Conservation (phyloP, 2,113 vertebrate genomes). For the Microcebus ravelobensis region DNA sequence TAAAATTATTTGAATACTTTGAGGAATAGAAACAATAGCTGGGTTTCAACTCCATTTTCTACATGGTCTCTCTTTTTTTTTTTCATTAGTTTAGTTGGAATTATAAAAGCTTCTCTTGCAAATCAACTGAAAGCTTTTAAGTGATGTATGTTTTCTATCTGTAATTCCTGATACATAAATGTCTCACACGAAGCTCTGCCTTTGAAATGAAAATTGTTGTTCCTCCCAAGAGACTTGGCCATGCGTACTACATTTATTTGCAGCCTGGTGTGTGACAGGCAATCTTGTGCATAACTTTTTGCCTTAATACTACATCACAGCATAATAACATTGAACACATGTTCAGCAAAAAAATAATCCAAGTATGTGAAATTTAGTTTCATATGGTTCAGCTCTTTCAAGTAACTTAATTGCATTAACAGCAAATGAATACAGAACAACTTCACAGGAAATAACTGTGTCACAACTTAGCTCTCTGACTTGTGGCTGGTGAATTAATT, state of each 20-base stretch:
- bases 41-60: neutral
- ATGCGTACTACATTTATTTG: neutral
- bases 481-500: neutral
- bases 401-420: neutral
- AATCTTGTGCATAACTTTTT: neutral
- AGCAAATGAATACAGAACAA: neutral
- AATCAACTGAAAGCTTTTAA: neutral
- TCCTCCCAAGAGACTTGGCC: neutral
- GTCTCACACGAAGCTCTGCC: neutral
- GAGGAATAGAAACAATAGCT: neutral
- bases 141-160: neutral
- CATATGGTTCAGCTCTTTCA: neutral
- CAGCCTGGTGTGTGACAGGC: neutral
- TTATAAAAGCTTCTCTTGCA: neutral
- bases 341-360: neutral
- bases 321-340: neutral
- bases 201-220: neutral
- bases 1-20: neutral
- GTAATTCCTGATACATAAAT: neutral
- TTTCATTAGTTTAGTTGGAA: neutral
- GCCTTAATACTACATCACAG: neutral
- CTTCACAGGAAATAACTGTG: neutral
- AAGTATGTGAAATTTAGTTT: neutral
- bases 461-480: neutral
- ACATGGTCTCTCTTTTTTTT: neutral